Evolutionary conservation across 2,797 vertebrate species (phyloP).

Genomic region (Heteromormyrus szaboi): DNA sequence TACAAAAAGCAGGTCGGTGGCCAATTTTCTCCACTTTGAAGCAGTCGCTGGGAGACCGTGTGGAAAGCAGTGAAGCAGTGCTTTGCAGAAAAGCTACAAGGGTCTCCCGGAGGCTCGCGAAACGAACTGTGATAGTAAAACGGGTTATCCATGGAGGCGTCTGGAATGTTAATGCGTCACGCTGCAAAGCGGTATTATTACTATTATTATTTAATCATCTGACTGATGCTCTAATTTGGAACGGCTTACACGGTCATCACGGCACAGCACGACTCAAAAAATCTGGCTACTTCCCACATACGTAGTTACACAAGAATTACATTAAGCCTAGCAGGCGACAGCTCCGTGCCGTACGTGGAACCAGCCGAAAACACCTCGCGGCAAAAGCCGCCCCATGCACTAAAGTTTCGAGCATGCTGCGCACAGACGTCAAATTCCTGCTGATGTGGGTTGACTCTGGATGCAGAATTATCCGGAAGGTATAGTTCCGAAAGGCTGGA

Average conservation of each 20-base stretch:
- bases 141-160: background rate
- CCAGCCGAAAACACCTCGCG: background rate
- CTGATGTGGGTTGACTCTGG: background rate
- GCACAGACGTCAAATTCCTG: background rate
- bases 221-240: slow-evolving; percentile 14
- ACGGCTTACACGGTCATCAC: slow-evolving; percentile 3
- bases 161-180: background rate
- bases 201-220: slow-evolving; percentile 18
- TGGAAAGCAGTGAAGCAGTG: background rate
- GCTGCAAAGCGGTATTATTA: background rate
- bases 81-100: background rate
- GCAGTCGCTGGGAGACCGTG: background rate
- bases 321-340: background rate
- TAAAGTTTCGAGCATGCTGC: background rate
- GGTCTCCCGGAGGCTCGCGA: background rate
- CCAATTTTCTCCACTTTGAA: background rate
- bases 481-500: background rate
- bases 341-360: background rate
- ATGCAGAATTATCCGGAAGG: background rate
- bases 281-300: background rate
- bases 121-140: background rate
- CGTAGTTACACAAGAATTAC: background rate
- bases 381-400: background rate
- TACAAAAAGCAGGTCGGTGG: background rate
- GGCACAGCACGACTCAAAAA: background rate